Base-by-base conservation (phyloP, 2,888 invertebrate species). In the Apocheima hispidaria region DNA sequence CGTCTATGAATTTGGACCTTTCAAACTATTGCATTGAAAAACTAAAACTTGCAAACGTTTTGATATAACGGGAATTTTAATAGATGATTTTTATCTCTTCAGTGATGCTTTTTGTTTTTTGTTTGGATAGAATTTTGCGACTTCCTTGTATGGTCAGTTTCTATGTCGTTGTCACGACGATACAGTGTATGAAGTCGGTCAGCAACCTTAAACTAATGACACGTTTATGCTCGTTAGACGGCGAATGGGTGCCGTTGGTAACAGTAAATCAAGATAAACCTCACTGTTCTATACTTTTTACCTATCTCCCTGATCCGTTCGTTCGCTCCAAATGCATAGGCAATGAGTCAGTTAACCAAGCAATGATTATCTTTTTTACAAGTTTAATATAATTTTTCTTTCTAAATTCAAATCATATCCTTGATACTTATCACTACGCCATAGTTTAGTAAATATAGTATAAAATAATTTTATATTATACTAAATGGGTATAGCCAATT, bases 181-280 rank as follows among this genome's bases (percentile, higher is more conserved):
- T 74, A 75, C 74, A 70, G 71, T 77, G 74, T 70, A 75, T 71
- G 69, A 74, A 77, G 75, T 77, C 87, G 90, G 91, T 90, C 90
- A 92, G 86, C 87, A 81, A 90, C 90, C 90, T 90, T 87, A 78
- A 77, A 82, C 87, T 89, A 90, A 90, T 90, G 86, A 89, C 85
- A 90, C 83, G 87, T 83, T 90, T 89, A 88, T 88, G 83, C 79
- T 82, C 80, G 75, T 81, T 81, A 86, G 82, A 80, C 83, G 73
- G 81, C 76, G 80, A 82, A 68, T 84, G 84, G 79, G 82, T 84
- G 84, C 81, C 76, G 76, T 79, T 77, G 74, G 68, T 88, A 92
- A 92, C 92, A 90, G 92, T 92, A 91, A 88, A 89, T 78, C 75
- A 82, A 88, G 88, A 90, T 90, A 89, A 89, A 85, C 85, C 81